These are phyloP conservation scores for Myiopsitta monachus DNA, from an alignment of 2,113 vertebrate genomes.

Conservation along the genomic window DNA sequence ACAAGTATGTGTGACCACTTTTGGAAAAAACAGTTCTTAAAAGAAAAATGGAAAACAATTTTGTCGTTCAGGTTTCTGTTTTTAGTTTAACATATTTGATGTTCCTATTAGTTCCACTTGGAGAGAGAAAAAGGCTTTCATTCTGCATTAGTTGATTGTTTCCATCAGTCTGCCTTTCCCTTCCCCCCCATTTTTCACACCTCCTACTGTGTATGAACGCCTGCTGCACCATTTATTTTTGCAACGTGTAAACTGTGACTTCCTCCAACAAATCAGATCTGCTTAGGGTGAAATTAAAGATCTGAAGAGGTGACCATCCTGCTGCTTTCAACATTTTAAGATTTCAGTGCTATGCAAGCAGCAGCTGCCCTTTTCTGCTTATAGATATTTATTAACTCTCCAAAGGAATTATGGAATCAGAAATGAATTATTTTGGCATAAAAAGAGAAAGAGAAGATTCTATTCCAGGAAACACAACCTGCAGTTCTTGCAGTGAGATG, in stretches of 20 bases:
- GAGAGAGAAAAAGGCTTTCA: conserved; percentile 44
- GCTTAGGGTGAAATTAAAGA: conserved; percentile 55
- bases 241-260: conserved; percentile 67
- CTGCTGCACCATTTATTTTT: conserved; percentile 63
- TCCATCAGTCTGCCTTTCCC: conserved; percentile 45
- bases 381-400: conserved; percentile 29
- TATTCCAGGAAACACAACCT: conserved; percentile 10
- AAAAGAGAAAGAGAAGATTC: background rate
- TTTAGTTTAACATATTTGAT: conserved; percentile 56
- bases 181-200: conserved; percentile 63
- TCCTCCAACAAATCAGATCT: conserved; percentile 66
- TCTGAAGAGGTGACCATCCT: conserved; percentile 15
- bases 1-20: background rate
- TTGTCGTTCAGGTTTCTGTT: background rate
- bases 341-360: background rate
- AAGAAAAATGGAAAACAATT: conserved; percentile 6
- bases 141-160: conserved; percentile 67
- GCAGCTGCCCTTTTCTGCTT: background rate
- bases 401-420: conserved; percentile 10
- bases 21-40: background rate
- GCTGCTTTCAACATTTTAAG: conserved; percentile 52
- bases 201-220: conserved; percentile 59
- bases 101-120: conserved; percentile 60
- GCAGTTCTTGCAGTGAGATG: background rate
- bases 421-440: conserved; percentile 32